Percentiles rank a stretch among this genome's conserved stretches.
Conservation (phyloP, 2,797 vertebrate genomes). For the Pseudotriccus pelzelni region DNA sequence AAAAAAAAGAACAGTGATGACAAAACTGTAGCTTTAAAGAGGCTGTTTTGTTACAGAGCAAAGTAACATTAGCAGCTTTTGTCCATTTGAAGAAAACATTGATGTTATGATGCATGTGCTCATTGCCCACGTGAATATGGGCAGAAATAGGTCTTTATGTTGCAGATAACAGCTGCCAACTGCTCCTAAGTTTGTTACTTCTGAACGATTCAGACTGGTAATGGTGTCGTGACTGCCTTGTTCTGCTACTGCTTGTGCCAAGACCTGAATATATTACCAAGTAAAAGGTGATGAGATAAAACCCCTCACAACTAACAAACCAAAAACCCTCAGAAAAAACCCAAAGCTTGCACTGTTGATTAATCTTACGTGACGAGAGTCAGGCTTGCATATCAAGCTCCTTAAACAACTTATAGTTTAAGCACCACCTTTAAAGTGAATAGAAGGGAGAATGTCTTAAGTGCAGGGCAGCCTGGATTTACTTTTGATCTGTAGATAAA, state of each 20-base stretch:
- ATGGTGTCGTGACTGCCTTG: neutral
- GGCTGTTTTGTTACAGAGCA: rapidly evolving
- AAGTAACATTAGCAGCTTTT: neutral
- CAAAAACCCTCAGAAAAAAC: neutral
- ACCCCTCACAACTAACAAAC: neutral
- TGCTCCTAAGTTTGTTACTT: neutral
- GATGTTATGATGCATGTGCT: neutral
- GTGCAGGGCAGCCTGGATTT: neutral
- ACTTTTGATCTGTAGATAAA: neutral
- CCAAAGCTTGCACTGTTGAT: neutral
- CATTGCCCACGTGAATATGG: neutral
- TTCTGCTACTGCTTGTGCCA: neutral
- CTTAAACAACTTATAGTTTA: neutral
- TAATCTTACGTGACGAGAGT: neutral
- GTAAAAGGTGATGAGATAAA: neutral
- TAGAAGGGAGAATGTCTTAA: neutral
- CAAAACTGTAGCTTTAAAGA: neutral
- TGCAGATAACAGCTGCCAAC: neutral
- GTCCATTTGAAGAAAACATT: neutral
- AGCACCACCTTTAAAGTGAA: neutral
- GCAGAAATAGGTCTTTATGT: neutral
- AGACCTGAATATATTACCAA: neutral
- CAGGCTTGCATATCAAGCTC: neutral
- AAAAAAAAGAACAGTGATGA: neutral
- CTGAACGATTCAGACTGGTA: neutral